Evolutionary conservation across 2,113 vertebrate genomes (phyloP).

Genomic region (Spea bombifrons): DNA sequence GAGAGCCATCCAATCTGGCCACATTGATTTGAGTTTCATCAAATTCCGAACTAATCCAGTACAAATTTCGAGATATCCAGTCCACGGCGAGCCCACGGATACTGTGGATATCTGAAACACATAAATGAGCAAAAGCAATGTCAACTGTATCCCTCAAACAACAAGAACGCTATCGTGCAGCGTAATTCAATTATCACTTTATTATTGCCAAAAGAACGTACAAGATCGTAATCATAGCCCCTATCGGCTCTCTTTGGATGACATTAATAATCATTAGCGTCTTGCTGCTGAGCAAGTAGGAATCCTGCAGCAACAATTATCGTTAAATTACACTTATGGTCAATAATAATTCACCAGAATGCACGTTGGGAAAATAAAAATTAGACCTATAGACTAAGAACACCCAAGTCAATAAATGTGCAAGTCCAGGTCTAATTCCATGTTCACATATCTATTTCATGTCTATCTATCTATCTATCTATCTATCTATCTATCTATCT

Average conservation of each 20-base stretch:
- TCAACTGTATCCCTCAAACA: conserved; percentile 27
- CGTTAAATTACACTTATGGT: conserved; percentile 49
- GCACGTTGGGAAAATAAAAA: conserved; percentile 25
- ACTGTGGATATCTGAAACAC: conserved; percentile 85
- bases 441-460: conserved; percentile 9
- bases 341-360: conserved; percentile 52
- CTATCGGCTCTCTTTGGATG: conserved; percentile 49
- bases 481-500: too few species aligned
- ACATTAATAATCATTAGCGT: conserved; percentile 50
- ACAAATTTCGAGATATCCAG: conserved; percentile 96
- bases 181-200: conserved; percentile 51
- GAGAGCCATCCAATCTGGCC: conserved; percentile 91
- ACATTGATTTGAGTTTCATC: conserved; percentile 98
- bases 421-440: conserved; percentile 29
- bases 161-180: conserved; percentile 37
- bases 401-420: conserved; percentile 47
- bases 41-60: conserved; percentile 97
- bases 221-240: conserved; percentile 49
- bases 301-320: conserved; percentile 54
- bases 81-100: conserved; percentile 92
- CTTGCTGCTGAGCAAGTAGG: conserved; percentile 46
- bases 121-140: conserved; percentile 52
- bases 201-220: conserved; percentile 51
- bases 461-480: too few species aligned
- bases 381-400: conserved; percentile 32